Evolutionary conservation across 2,888 invertebrate species (phyloP).

Genomic region (Ichneumoninae sp.): DNA sequence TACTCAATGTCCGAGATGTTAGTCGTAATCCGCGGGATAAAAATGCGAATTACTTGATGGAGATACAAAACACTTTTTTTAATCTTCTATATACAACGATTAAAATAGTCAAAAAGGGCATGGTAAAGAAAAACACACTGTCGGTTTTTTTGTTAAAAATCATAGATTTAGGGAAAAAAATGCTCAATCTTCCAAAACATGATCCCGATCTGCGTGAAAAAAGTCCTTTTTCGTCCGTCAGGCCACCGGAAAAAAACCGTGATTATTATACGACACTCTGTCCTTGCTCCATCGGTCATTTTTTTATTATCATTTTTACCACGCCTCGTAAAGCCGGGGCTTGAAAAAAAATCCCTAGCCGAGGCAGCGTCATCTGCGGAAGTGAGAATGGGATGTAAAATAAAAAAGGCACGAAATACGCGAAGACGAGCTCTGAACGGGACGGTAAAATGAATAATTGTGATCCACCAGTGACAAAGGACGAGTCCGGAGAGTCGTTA

Average conservation of each 20-base stretch:
- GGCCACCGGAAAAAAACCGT: not conserved
- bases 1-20: no score
- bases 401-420: conserved; percentile 12
- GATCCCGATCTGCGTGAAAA: not conserved
- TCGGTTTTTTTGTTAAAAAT: no score
- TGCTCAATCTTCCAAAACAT: no score
- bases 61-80: no score
- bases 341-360: not conserved
- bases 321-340: not conserved
- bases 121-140: no score
- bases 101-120: no score
- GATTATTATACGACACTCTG: not conserved
- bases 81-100: no score
- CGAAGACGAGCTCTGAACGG: conserved; percentile 11
- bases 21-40: no score
- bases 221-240: not conserved
- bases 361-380: not conserved
- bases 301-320: conserved; percentile 8
- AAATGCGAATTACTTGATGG: no score
- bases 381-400: not conserved
- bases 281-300: not conserved
- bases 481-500: conserved; percentile 13
- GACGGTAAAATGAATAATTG: conserved; percentile 36
- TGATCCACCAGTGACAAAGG: conserved; percentile 21
- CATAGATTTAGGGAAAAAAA: no score